Conservation (phyloP, 2,113 vertebrate genomes). For the Paraplagusia blochii region DNA sequence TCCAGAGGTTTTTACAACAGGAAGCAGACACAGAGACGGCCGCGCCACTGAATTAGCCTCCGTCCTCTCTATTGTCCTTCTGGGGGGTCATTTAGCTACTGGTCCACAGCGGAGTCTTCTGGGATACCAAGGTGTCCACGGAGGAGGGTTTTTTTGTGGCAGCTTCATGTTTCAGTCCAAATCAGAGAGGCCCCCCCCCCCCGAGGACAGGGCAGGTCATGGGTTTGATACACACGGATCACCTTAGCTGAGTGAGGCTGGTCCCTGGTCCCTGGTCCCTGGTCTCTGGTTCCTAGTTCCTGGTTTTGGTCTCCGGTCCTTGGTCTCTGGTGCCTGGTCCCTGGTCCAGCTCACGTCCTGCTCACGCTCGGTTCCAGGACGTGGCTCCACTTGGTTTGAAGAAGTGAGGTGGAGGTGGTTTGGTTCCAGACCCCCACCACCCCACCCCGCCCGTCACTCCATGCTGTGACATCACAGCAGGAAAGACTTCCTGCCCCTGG, state of each 20-base stretch:
- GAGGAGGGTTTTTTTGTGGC: neutral
- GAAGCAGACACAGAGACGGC: slow-evolving; percentile 54
- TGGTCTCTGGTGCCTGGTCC: no score
- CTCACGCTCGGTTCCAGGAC: no score
- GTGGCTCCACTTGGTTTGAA: slow-evolving; percentile 61
- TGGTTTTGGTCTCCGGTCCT: no score
- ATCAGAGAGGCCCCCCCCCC: no score
- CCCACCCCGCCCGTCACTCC: slow-evolving; percentile 57
- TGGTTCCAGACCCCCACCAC: no score
- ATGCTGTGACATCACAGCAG: slow-evolving; percentile 44
- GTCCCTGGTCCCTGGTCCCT: no score
- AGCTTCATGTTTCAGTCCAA: neutral
- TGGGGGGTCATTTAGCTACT: slow-evolving; percentile 59
- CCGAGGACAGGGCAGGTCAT: no score
- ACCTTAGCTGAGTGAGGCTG: no score
- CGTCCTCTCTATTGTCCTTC: slow-evolving; percentile 63
- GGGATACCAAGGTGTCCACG: slow-evolving; percentile 18
- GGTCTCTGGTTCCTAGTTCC: no score
- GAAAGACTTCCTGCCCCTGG: slow-evolving; percentile 70
- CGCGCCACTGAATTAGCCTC: slow-evolving; percentile 17
- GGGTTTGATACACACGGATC: no score
- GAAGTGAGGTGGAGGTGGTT: slow-evolving; percentile 44
- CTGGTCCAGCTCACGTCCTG: no score
- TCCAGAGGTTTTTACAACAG: slow-evolving; percentile 48
- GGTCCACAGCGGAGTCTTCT: slow-evolving; percentile 18